phyloP scores from a whole-genome alignment of 1,140 invertebrate genomes.

The Papilio xuthus region DNA sequence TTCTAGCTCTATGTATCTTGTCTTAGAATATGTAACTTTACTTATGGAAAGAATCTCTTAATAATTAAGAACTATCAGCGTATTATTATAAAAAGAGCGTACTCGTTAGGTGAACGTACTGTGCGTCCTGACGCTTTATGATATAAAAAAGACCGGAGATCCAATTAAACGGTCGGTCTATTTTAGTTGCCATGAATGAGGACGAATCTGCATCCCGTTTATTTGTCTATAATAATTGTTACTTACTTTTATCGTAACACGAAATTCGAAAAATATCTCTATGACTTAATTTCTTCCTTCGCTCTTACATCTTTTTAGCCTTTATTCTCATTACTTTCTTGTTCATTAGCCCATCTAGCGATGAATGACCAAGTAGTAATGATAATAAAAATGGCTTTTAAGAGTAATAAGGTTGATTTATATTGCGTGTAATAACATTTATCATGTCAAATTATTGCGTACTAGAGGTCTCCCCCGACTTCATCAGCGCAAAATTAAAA shows the following conservation, averaged over 20 bases:
- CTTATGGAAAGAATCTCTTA: background rate
- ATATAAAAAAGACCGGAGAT: conserved; percentile 21
- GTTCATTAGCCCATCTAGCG: too few species aligned
- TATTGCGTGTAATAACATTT: too few species aligned
- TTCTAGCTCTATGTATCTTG: background rate
- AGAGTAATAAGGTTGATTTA: too few species aligned
- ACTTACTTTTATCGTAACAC: background rate
- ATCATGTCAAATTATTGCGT: too few species aligned
- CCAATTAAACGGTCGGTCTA: conserved; percentile 15
- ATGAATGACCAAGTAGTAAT: too few species aligned
- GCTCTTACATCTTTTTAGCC: background rate
- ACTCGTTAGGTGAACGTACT: background rate
- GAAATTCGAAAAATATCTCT: background rate
- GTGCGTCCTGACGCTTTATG: background rate
- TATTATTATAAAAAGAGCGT: background rate
- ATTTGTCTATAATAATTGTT: background rate
- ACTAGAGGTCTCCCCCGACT: too few species aligned
- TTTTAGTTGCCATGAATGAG: conserved; percentile 9
- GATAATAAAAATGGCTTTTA: too few species aligned
- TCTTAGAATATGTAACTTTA: background rate
- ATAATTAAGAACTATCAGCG: background rate
- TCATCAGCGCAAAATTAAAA: too few species aligned
- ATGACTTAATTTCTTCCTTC: background rate
- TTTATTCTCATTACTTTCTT: too few species aligned
- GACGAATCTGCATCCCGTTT: conserved; percentile 1